Percentiles rank a stretch among this genome's conserved stretches.
These are phyloP conservation scores for Crenuchus spilurus DNA, from an alignment of 2,797 vertebrate genomes.

Conservation along the genomic window DNA sequence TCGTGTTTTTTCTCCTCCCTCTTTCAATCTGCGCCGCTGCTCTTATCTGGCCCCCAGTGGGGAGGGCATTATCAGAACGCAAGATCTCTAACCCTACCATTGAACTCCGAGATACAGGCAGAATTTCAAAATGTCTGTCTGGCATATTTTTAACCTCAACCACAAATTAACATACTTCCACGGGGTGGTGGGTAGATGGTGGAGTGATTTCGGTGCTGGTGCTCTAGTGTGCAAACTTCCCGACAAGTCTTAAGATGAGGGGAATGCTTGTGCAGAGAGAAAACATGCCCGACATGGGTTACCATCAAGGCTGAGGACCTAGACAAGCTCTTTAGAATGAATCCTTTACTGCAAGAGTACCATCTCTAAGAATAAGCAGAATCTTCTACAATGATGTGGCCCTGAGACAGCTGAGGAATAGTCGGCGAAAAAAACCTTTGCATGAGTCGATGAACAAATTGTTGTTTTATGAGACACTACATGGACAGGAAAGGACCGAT, in stretches of 20 bases:
- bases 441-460: slow-evolving; percentile 25
- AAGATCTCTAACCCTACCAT: slow-evolving; percentile 91
- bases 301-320: neutral
- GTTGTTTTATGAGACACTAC: slow-evolving; percentile 1
- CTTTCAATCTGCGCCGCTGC: slow-evolving; percentile 71
- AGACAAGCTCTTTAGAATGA: neutral
- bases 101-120: slow-evolving; percentile 71
- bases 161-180: slow-evolving; percentile 37
- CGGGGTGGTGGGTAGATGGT: slow-evolving; percentile 20
- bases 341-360: neutral
- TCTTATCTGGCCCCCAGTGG: slow-evolving; percentile 73
- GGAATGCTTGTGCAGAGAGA: neutral
- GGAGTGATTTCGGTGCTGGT: neutral
- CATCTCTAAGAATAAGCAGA: slow-evolving; percentile 13
- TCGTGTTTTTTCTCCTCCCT: slow-evolving; percentile 58
- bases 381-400: neutral
- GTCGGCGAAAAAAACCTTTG: neutral
- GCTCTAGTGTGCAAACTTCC: slow-evolving; percentile 16
- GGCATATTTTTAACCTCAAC: slow-evolving; percentile 56
- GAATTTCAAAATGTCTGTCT: slow-evolving; percentile 79
- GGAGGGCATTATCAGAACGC: slow-evolving; percentile 91
- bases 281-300: neutral
- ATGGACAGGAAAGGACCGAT: slow-evolving; percentile 14
- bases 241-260: neutral
- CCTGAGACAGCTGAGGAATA: neutral